phyloP scores from a whole-genome alignment of 2,113 vertebrate species.

The Daubentonia madagascariensis region DNA sequence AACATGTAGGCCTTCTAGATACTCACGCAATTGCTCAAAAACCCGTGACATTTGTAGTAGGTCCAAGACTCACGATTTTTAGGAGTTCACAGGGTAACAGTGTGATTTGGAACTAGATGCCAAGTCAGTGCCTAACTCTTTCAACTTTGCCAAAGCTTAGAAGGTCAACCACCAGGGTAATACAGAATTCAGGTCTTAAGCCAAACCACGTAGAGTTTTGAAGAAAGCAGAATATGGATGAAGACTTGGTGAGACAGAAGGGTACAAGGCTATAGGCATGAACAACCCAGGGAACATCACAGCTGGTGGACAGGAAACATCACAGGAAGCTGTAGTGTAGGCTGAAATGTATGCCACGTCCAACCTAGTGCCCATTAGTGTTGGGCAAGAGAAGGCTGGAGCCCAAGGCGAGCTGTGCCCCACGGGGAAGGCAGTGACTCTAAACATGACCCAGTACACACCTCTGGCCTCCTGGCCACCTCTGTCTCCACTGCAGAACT shows the following conservation, averaged over 20 bases:
- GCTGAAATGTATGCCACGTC: background rate
- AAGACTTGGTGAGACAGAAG: background rate
- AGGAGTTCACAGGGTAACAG: background rate
- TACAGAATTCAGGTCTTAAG: constrained; percentile 4
- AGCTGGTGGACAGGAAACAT: background rate
- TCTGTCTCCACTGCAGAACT: background rate
- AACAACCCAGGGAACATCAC: background rate
- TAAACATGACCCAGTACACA: background rate
- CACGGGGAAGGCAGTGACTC: background rate
- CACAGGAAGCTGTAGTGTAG: background rate
- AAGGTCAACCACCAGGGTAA: background rate
- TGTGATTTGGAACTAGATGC: background rate
- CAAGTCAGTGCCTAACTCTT: background rate
- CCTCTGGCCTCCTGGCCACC: background rate
- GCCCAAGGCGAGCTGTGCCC: background rate
- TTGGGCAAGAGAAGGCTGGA: background rate
- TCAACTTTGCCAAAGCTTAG: background rate
- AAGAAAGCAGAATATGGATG: background rate
- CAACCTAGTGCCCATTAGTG: background rate
- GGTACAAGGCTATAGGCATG: background rate
- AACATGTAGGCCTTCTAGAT: background rate
- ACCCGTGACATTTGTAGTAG: background rate
- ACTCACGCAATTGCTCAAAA: background rate
- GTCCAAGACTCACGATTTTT: background rate
- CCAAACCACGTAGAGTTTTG: background rate